A percentile compares a stretch with the other conserved stretches of the same genome.
Evolutionary conservation across 2,888 invertebrate genomes (phyloP).

Genomic region (Argyresthia albistria): DNA sequence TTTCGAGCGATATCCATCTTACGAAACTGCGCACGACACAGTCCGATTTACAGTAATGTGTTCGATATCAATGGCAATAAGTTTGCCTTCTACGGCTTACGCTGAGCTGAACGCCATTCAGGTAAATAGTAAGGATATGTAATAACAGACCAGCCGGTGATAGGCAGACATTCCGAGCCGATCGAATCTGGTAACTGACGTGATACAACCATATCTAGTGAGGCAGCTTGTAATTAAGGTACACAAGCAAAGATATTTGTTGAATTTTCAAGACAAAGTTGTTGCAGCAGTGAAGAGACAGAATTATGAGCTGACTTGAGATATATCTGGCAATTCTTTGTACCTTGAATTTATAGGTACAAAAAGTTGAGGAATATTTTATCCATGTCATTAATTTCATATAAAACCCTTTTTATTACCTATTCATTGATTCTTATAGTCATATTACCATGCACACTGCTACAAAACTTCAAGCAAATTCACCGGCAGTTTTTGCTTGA

Average conservation of each 20-base stretch:
- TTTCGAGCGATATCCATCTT: conserved; percentile 51
- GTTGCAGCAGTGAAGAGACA: no score
- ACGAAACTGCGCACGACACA: conserved; percentile 42
- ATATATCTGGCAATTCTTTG: no score
- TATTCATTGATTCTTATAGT: no score
- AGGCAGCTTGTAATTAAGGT: conserved; percentile 6
- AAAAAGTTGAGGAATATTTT: no score
- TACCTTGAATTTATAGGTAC: no score
- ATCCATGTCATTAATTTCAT: no score
- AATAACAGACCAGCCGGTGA: conserved; percentile 24
- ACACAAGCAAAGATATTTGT: conserved; percentile 5
- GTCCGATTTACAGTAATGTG: conserved; percentile 46
- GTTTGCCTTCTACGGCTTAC: conserved; percentile 30
- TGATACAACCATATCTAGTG: conserved; percentile 4
- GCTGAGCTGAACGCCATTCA: conserved; percentile 10
- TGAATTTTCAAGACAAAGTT: not conserved
- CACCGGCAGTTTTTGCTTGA: no score
- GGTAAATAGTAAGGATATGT: conserved; percentile 14
- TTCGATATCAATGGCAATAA: conserved; percentile 40
- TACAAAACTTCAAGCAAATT: no score
- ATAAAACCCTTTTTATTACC: no score
- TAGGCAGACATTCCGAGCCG: conserved; percentile 19
- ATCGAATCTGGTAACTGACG: conserved; percentile 16
- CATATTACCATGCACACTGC: no score
- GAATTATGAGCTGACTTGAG: no score